Base-by-base conservation (phyloP, 1,140 invertebrate species). In the Gerris buenoi region DNA sequence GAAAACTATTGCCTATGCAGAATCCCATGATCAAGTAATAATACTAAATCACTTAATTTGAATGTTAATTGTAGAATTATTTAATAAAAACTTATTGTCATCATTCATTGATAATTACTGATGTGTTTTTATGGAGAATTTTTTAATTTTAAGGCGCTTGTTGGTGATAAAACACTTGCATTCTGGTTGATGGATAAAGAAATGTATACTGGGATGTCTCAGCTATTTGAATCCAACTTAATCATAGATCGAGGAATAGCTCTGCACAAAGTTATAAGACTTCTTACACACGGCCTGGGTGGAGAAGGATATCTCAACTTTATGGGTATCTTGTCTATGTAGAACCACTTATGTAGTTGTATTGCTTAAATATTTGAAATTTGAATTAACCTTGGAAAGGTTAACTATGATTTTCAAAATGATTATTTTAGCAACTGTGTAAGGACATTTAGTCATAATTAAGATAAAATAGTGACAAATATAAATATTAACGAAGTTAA, bases 101-200 rank as follows among this genome's bases (percentile, higher is more conserved):
- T n/a, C n/a, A n/a, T n/a, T n/a, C n/a, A n/a, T n/a, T n/a, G n/a
- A n/a, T n/a, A n/a, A n/a, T n/a, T n/a, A n/a, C n/a, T n/a, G n/a
- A n/a, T n/a, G n/a, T n/a, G n/a, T n/a, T n/a, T n/a, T n/a, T n/a
- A n/a, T n/a, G n/a, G n/a, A n/a, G n/a, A n/a, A n/a, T n/a, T n/a
- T 63, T 67, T 66, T 72, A 56, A 22, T 65, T 68, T 72, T 18
- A 78, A 89, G 82, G 96, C 97, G 22, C 79, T 99, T 14, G 97
- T 99, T 0, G 93, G 94, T 1, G 97, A 99, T 78, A 99, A 99
- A 78, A 98, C 97, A 0, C 86, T 99, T 46, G 95, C 97, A 1
- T 99, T 99, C 79, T 99, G 97, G 97, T 79, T 99, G 62, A 99
- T 99, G 97, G 97, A 99, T 78, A 96, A 97, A 74, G 93, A 96